Evolutionary conservation across 2,797 vertebrate genomes (phyloP), one percentile per base, ranked within the genome.

Genomic region (Gobio occitaniae): DNA sequence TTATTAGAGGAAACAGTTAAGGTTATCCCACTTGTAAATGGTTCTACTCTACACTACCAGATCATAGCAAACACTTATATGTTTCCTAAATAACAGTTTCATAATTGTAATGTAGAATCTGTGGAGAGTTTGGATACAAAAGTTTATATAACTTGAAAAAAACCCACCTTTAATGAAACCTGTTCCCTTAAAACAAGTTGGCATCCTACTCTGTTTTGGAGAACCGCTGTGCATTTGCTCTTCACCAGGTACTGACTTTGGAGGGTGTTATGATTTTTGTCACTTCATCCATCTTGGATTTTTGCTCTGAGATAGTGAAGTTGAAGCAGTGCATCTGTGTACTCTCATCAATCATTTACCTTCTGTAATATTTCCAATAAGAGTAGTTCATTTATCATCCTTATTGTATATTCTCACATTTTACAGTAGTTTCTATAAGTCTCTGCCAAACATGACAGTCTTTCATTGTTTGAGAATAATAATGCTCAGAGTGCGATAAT

Each of bases 11-110:
- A 71, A 44, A 68, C 78, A 70, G 74, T 56, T 66, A 65, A 71
- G 80, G 13, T 82, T 74, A 76, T 38, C 66, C 78, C 72, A 84
- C 84, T 63, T 88, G 84, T 88, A 86, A 86, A 89, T 89, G 86
- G 4, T 29, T 87, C 6, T 86, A 65, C 32, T 66, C 80, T 47
- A 77, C 76, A 66, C 32, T 61, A 56, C 83, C 82, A 74, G 29
- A 66, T 71, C 19, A 71, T 83, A 82, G 69, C 77, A 75, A 82
- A 61, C 15, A 29, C 74, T 86, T 38, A 69, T 83, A 80, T 86
- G 78, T 87, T 88, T 71, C 75, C 68, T 36, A 32, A 84, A 50
- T 56, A 56, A 71, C n/a, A 19, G 84, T 78, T 86, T 79, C 65
- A 80, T 50, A 86, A 63, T 41, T 77, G 44, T 56, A 71, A 52